Percentiles rank a stretch among this genome's conserved stretches.
These are phyloP conservation scores for Alosa alosa DNA, from an alignment of 2,113 vertebrate genomes.

Conservation along the genomic window DNA sequence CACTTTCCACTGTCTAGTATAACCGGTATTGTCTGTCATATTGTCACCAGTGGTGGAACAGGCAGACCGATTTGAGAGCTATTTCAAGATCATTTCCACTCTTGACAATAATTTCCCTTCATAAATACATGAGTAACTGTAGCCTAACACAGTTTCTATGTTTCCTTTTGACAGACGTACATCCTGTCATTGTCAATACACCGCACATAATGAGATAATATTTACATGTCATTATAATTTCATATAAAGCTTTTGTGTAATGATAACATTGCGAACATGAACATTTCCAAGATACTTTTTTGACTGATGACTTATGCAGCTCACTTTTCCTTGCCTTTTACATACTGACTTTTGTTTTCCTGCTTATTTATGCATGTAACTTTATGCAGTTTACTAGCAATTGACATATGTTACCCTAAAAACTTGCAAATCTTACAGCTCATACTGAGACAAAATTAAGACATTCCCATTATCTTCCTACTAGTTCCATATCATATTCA, in stretches of 20 bases:
- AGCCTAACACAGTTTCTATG: not conserved
- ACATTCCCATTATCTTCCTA: not conserved
- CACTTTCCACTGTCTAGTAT: not conserved
- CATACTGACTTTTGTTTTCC: not conserved
- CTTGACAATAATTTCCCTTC: slow-evolving; percentile 2
- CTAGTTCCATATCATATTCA: not conserved
- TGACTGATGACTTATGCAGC: not conserved
- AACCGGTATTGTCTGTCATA: slow-evolving; percentile 6
- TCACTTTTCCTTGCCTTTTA: not conserved
- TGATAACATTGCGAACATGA: not conserved
- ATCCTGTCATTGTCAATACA: not conserved
- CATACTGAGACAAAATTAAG: not conserved
- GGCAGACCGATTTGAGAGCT: not conserved
- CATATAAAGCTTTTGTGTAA: not conserved
- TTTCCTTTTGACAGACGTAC: not conserved
- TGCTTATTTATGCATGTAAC: not conserved
- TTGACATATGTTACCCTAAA: too few relatives aligned
- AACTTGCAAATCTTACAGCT: not conserved
- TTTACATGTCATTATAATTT: not conserved
- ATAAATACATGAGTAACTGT: not conserved
- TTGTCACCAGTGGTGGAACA: not conserved
- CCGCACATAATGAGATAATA: not conserved
- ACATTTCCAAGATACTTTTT: not conserved
- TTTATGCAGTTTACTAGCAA: not conserved
- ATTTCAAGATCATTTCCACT: not conserved